Base-by-base conservation (phyloP, 2,797 vertebrate species). In the Trachurus trachurus region DNA sequence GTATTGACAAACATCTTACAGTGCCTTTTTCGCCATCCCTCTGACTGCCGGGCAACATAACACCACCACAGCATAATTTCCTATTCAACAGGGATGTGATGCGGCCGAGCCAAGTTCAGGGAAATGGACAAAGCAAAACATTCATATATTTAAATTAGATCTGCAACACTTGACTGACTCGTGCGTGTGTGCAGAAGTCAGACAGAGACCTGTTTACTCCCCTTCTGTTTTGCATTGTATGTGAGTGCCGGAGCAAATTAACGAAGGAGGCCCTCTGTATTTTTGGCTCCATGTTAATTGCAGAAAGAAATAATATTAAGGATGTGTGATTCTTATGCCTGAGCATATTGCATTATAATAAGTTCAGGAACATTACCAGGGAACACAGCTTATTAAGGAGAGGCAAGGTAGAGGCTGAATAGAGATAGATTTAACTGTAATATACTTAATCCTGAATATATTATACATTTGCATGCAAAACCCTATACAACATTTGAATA, bases 71-170 rank as follows among this genome's bases (percentile, higher is more conserved):
- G 80, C 70, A 78, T 78, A 37, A 78, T 85, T 88, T 87, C 76
- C 77, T 80, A 84, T 87, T 91, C 90, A 71, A 56, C 56, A 31
- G 54, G 66, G 63, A 66, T 5, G 81, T 9, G 26, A 45, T 15
- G 76, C 34, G 62, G 83, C 78, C 74, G 21, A 86, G 88, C 77
- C 85, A 78, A 77, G 88, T 91, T 89, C 75, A 71, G 66, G 84
- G 85, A 90, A 94, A 94, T 63, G 92, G 92, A 94, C 93, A 93
- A 93, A 94, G 92, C 88, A 85, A 93, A 94, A 94, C 92, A 95
- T 94, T 96, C 93, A 94, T 95, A 94, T 95, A 96, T 96, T 96
- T 95, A 96, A 95, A 95, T 95, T 93, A 93, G 94, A 93, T 95
- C 94, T 95, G 94, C 91, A 94, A 95, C 95, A 95, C 94, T 95